These are phyloP conservation scores for Schizaphis graminum DNA, from an alignment of 2,888 invertebrate species.

Conservation along the genomic window DNA sequence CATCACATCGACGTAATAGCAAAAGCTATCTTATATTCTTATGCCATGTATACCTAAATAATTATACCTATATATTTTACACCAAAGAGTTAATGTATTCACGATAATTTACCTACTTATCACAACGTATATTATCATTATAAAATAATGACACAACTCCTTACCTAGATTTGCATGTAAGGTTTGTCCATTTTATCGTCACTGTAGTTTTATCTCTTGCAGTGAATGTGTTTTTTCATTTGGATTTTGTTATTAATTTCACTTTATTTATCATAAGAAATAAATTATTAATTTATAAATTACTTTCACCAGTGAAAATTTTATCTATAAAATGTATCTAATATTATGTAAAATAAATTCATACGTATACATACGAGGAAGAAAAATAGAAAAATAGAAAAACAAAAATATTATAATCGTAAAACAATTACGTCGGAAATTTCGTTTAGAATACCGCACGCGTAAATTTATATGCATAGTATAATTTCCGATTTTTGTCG, in stretches of 20 bases:
- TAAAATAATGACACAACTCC: too few species aligned
- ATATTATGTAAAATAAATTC: background rate
- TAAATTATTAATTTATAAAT: background rate
- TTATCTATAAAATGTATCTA: background rate
- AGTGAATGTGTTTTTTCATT: background rate
- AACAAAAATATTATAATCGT: background rate
- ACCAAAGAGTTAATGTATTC: too few species aligned
- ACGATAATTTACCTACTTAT: too few species aligned
- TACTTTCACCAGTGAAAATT: background rate
- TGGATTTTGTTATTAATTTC: background rate
- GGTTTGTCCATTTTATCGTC: too few species aligned
- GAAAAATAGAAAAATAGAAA: background rate
- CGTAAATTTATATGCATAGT: background rate
- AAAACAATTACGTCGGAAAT: background rate
- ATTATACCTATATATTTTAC: too few species aligned
- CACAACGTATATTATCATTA: too few species aligned
- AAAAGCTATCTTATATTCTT: too few species aligned
- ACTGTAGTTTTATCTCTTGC: background rate
- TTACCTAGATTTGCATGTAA: too few species aligned
- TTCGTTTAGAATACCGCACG: background rate
- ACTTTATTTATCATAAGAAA: background rate
- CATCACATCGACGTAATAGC: too few species aligned
- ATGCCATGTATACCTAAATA: too few species aligned
- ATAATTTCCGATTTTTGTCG: background rate
- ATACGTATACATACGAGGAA: background rate